Base-by-base conservation (phyloP, 2,888 invertebrate genomes). In the Phytoseiulus persimilis region DNA sequence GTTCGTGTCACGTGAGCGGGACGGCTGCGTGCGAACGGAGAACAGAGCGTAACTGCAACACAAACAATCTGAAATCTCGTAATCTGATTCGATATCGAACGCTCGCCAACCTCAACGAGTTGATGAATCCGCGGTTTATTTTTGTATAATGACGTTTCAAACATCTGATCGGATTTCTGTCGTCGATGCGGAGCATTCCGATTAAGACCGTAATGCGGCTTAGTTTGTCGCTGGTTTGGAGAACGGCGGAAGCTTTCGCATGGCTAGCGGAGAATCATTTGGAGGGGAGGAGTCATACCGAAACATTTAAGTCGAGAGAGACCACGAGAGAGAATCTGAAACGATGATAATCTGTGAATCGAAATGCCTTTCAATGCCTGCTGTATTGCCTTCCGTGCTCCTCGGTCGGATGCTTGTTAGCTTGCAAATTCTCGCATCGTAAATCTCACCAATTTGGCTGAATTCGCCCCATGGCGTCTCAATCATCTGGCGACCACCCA, bases 401-500 rank as follows among this genome's bases (percentile, higher is more conserved):
- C 18, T 65, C 65, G 65, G 65, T 65, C 65, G 28, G 65, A 28
- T 23, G 65, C 65, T 65, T 65, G 65, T 65, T 65, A 65, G 65
- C 65, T 65, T 65, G 65, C 65, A 65, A 65, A 65, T 65, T 65
- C 65, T 65, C 65, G 65, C 65, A 65, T 65, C 65, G 65, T 65
- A 65, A 65, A 65, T 65, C 65, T 65, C 65, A 65, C 65, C 65
- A 65, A 65, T 65, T 65, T 65, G 28, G 65, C 65, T 65, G 18
- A 65, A 65, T 65, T 65, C 65, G 65, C 65, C 18, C 28, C 65
- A 65, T 65, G 65, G 18, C 65, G 65, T 65, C 65, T 65, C 65
- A 65, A 65, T 65, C 65, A 65, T 65, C 65, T 28, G 65, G 18
- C 1, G 65, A 23, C 65, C 65, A 65, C 65, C 65, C 65, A 23